A percentile compares a stretch with the other conserved stretches of the same genome.
Evolutionary conservation across 1,140 invertebrate species (phyloP).

Genomic region (Centruroides sculpturatus): DNA sequence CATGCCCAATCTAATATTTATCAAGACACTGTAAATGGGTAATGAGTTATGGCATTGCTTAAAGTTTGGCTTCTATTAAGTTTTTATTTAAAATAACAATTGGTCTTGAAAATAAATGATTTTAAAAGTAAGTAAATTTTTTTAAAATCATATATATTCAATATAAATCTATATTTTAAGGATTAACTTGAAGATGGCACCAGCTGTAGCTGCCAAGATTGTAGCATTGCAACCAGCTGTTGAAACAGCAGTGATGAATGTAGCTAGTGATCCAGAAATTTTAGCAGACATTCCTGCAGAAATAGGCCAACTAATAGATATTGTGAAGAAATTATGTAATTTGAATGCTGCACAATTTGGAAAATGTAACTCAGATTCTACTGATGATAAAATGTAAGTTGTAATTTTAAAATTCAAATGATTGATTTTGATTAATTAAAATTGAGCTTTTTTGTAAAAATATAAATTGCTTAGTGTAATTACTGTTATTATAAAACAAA

Average conservation of each 20-base stretch:
- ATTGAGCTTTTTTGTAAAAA: conserved; percentile 16
- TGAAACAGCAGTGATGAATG: conserved; percentile 64
- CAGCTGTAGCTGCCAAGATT: conserved; percentile 57
- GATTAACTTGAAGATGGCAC: conserved; percentile 79
- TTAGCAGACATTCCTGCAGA: not conserved
- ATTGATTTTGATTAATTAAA: conserved; percentile 26
- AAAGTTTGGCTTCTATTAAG: too few relatives aligned
- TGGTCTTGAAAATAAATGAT: too few relatives aligned
- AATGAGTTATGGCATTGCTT: too few relatives aligned
- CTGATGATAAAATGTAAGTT: too few relatives aligned
- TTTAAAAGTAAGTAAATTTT: too few relatives aligned
- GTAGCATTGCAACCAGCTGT: conserved; percentile 71
- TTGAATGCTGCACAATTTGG: conserved; percentile 53
- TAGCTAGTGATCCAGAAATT: conserved; percentile 57
- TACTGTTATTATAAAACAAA: not conserved
- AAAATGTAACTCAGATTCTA: conserved; percentile 29
- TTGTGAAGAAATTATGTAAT: conserved; percentile 42
- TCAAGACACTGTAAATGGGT: too few relatives aligned
- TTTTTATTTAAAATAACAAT: too few relatives aligned
- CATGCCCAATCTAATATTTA: too few relatives aligned
- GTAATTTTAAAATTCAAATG: not conserved
- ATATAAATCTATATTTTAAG: conserved; percentile 24
- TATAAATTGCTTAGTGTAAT: too few relatives aligned
- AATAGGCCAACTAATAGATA: conserved; percentile 10
- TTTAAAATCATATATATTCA: too few relatives aligned